Conservation (phyloP, 2,888 invertebrate species). For the Rhingia rostrata region DNA sequence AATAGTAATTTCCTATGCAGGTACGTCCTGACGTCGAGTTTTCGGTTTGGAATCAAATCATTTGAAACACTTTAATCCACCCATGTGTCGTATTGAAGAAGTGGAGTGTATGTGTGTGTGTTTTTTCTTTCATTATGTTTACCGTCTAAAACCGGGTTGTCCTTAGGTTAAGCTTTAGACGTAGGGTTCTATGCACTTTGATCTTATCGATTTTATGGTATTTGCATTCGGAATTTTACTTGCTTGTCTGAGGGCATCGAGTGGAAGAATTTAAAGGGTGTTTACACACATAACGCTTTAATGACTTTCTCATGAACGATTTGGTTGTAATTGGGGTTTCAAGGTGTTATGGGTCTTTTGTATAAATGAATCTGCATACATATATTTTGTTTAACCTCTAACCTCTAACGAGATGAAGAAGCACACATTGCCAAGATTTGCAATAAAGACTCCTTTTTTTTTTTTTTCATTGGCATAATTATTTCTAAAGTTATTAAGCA, state of each 20-base stretch:
- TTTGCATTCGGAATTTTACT: constrained; percentile 36
- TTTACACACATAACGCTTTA: constrained; percentile 6
- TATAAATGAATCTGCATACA: neutral
- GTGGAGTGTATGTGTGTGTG: too few species aligned
- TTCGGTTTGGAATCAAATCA: constrained; percentile 44
- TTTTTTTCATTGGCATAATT: too few species aligned
- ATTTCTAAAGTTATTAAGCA: too few species aligned
- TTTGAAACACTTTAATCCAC: constrained; percentile 55
- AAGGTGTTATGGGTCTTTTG: neutral
- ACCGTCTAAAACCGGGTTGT: constrained; percentile 1
- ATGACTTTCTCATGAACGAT: constrained; percentile 5
- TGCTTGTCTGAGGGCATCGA: neutral
- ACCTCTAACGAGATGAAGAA: too few species aligned
- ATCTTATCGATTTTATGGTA: constrained; percentile 48
- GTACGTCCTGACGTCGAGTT: constrained; percentile 34
- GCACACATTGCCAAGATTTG: too few species aligned
- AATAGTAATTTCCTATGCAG: constrained; percentile 65
- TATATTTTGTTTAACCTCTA: too few species aligned
- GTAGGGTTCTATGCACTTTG: constrained; percentile 26
- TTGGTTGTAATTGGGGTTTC: neutral
- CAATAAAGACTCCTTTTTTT: too few species aligned
- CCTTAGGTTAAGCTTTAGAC: neutral
- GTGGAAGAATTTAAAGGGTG: constrained; percentile 24
- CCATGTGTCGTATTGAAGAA: constrained; percentile 28
- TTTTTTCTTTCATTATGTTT: constrained; percentile 2